Percentiles rank a stretch among this genome's conserved stretches.
Evolutionary conservation across 2,113 vertebrate species (phyloP).

Genomic region (Odontophorus gujanensis): DNA sequence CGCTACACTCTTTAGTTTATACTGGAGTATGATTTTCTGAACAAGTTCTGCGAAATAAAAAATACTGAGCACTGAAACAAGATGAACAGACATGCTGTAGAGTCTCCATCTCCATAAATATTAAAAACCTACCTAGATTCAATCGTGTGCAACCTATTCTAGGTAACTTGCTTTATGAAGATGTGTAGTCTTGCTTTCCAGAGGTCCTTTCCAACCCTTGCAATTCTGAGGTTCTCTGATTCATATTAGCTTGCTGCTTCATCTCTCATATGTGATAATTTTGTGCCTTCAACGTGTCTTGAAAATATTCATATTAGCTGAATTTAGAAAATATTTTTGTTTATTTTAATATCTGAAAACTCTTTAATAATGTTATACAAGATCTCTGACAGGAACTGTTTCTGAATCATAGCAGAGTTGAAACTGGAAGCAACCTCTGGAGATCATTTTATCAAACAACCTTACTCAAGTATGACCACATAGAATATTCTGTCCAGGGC

Average conservation of each 20-base stretch:
- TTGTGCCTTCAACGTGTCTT: not conserved
- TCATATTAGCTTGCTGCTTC: not conserved
- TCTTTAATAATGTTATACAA: not conserved
- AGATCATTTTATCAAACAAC: not conserved
- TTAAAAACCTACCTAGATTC: too few species aligned
- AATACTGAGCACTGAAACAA: too few species aligned
- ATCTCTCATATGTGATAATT: not conserved
- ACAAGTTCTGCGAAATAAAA: not conserved
- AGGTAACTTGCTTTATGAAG: too few species aligned
- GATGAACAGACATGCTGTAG: too few species aligned
- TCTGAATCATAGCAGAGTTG: not conserved
- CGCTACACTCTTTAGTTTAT: not conserved
- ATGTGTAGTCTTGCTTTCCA: too few species aligned
- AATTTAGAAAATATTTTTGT: not conserved
- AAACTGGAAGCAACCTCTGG: not conserved
- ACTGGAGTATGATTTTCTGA: not conserved
- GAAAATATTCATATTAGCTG: not conserved
- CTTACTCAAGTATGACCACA: not conserved
- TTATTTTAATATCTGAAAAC: not conserved
- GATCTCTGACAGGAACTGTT: not conserved
- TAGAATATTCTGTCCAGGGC: not conserved
- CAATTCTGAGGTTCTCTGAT: too few species aligned
- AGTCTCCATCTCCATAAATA: too few species aligned
- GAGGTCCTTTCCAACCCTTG: too few species aligned
- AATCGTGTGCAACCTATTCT: too few species aligned